Percentiles rank a stretch among this genome's conserved stretches.
Evolutionary conservation across 1,140 invertebrate genomes (phyloP).

Genomic region (Drosophila aff.): DNA sequence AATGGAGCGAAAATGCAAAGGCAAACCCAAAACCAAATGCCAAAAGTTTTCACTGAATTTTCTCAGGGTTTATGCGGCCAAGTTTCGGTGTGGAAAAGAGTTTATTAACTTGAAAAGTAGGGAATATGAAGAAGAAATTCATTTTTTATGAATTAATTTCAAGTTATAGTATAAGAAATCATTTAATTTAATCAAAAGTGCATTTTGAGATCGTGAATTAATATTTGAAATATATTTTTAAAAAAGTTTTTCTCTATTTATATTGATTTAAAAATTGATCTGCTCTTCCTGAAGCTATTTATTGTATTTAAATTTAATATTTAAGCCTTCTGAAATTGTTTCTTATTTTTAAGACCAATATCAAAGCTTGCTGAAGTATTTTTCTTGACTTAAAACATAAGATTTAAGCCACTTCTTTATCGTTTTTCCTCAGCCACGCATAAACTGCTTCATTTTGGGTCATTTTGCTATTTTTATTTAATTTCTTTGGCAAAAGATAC

Average conservation of each 20-base stretch:
- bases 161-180: background rate
- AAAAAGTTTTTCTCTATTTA: background rate
- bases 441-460: constrained; percentile 27
- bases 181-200: background rate
- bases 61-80: constrained; percentile 27
- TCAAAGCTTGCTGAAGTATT: background rate
- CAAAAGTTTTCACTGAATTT: constrained; percentile 46
- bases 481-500: constrained; percentile 37
- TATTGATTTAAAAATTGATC: background rate
- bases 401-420: background rate
- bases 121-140: background rate
- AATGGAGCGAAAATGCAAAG: constrained; percentile 54
- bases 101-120: background rate
- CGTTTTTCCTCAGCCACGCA: constrained; percentile 1
- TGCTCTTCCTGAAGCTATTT: no score
- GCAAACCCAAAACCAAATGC: constrained; percentile 30
- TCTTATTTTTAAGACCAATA: background rate
- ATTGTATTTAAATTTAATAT: no score
- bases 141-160: no score
- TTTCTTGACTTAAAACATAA: background rate
- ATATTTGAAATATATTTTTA: background rate
- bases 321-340: no score
- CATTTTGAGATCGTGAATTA: background rate
- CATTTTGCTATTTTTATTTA: constrained; percentile 56
- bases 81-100: background rate